Evolutionary conservation across 2,888 invertebrate species (phyloP).

Genomic region (Lycia hirtaria): DNA sequence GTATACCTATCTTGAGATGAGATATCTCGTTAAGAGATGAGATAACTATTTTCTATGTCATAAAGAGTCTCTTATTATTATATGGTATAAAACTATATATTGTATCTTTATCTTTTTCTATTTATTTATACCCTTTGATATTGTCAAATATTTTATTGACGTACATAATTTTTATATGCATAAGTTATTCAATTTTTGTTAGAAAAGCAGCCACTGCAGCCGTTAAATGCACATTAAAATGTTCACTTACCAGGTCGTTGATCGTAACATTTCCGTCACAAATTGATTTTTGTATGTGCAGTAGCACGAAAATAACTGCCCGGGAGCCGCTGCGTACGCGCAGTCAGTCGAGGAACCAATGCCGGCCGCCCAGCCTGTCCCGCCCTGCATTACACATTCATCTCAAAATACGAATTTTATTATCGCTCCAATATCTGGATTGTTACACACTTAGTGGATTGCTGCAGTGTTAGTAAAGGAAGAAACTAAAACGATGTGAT

Average conservation of each 20-base stretch:
- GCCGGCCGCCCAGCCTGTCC: constrained; percentile 63
- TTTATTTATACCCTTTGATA: too few relatives aligned
- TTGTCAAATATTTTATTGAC: too few relatives aligned
- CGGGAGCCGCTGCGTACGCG: constrained; percentile 75
- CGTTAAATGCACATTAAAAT: constrained; percentile 49
- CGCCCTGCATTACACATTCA: constrained; percentile 57
- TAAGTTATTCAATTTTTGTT: background rate
- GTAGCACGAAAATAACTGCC: constrained; percentile 82
- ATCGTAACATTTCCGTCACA: constrained; percentile 83
- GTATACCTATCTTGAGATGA: too few relatives aligned
- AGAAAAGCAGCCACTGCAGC: constrained; percentile 20
- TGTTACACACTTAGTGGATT: constrained; percentile 39
- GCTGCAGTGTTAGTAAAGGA: constrained; percentile 42
- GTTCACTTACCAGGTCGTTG: constrained; percentile 78
- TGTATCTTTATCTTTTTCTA: too few relatives aligned
- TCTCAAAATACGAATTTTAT: constrained; percentile 48
- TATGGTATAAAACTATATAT: too few relatives aligned
- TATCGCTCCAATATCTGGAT: constrained; percentile 39
- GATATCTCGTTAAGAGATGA: too few relatives aligned
- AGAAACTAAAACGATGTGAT: constrained; percentile 54
- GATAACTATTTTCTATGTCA: too few relatives aligned
- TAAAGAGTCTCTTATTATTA: too few relatives aligned
- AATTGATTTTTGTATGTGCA: constrained; percentile 79
- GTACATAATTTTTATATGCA: too few relatives aligned
- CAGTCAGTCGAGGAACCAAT: constrained; percentile 60